Evolutionary conservation across 2,113 vertebrate genomes (phyloP).

Genomic region (Rana temporaria): DNA sequence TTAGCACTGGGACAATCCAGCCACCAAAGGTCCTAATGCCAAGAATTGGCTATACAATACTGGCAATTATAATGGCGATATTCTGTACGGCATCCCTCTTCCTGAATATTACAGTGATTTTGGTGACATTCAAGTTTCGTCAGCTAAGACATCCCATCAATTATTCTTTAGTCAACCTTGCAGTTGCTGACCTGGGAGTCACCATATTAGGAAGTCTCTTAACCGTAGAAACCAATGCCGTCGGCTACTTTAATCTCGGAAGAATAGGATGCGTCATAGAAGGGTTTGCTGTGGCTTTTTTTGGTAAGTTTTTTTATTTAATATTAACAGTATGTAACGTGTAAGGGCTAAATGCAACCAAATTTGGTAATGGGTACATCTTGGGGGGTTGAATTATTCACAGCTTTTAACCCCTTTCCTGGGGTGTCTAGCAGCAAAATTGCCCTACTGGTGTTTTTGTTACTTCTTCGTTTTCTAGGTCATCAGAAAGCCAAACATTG

Average conservation of each 20-base stretch:
- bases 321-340: too few relatives aligned
- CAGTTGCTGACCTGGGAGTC: constrained; percentile 72
- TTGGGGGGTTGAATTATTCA: too few relatives aligned
- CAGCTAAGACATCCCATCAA: constrained; percentile 76
- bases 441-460: too few relatives aligned
- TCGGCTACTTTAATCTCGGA: constrained; percentile 72
- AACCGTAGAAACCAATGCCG: constrained; percentile 72
- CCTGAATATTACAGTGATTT: constrained; percentile 72
- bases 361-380: too few relatives aligned
- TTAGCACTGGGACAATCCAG: constrained; percentile 40
- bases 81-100: constrained; percentile 70
- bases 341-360: too few relatives aligned
- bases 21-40: constrained; percentile 66
- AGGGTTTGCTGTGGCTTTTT: constrained; percentile 74
- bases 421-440: too few relatives aligned
- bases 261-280: constrained; percentile 73
- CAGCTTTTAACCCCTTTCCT: too few relatives aligned
- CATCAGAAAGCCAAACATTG: too few relatives aligned
- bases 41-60: constrained; percentile 65
- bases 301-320: constrained; percentile 66
- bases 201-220: constrained; percentile 70
- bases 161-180: constrained; percentile 76
- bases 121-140: constrained; percentile 70
- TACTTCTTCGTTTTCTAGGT: too few relatives aligned
- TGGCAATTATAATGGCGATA: constrained; percentile 71